Evolutionary conservation across 2,888 invertebrate species (phyloP), one percentile per base, ranked within the genome.

Genomic region (Drosophila borealis): DNA sequence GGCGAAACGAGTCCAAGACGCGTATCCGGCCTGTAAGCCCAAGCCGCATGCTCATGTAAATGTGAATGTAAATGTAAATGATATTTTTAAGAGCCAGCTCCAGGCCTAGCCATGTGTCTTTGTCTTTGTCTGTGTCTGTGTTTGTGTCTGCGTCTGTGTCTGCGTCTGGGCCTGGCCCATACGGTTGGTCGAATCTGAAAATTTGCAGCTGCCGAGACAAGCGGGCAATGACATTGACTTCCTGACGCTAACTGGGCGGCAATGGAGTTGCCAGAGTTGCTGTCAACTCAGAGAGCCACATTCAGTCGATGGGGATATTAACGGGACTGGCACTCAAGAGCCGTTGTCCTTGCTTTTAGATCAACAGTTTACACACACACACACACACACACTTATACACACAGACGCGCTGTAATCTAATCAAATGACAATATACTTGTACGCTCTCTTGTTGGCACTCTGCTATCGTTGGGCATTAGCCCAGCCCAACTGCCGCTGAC

Each of bases 391-490:
- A 44, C 19, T 17, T 2, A 42, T 42, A 44, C 36, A 41, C 14
- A 13, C 13, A 17, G 48, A 55, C 71, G 48, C 39, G 61, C 56
- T 81, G 72, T 78, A 80, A 81, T 82, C 84, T 69, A 83, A 87
- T 82, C 70, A 82, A 83, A 80, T 74, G 70, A 66, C 86, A 80
- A 82, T 79, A 59, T 71, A 78, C 51, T 60, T 39, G 25, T 25
- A 44, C 37, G 19, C 54, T n/a, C 17, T 37, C 29, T 39, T 17
- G 33, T 17, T 71, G 44, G 13, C 51, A 14, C 17, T 17, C 41
- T 49, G 25, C 56, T 42, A 25, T 46, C 60, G 34, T 56, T 51
- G 61, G 41, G 55, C 36, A 64, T 74, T 76, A 71, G 71, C 77
- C 72, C 39, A 37, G 71, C 77, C 72, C 39, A 37, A 59, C 53